Percentiles rank a stretch among this genome's conserved stretches.
Conservation (phyloP, 2,113 vertebrate species). For the Osmerus mordax region DNA sequence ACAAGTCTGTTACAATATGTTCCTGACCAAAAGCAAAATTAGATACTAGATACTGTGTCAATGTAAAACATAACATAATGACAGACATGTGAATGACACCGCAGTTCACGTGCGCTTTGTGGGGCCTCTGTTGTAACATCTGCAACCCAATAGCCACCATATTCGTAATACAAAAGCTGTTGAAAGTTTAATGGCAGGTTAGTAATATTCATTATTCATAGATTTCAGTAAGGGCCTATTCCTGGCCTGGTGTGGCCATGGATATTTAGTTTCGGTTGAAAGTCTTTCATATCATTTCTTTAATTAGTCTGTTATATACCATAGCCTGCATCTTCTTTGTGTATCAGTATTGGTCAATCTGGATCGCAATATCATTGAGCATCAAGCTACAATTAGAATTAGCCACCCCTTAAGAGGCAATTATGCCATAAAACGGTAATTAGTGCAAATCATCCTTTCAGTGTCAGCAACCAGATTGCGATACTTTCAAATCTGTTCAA, state of each 20-base stretch:
- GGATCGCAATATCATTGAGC: not conserved
- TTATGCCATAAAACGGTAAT: too few relatives aligned
- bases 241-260: conserved; percentile 40
- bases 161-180: conserved; percentile 62
- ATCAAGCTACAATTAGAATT: too few relatives aligned
- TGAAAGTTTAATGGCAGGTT: conserved; percentile 75
- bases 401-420: too few relatives aligned
- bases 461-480: too few relatives aligned
- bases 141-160: conserved; percentile 68
- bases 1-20: not conserved
- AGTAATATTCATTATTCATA: conserved; percentile 77
- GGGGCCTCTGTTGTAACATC: conserved; percentile 43
- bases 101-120: conserved; percentile 52
- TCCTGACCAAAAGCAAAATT: conserved; percentile 7
- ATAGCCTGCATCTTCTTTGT: conserved; percentile 22
- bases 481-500: too few relatives aligned
- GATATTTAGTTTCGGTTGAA: conserved; percentile 44
- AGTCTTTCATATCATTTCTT: conserved; percentile 34
- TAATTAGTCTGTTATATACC: conserved; percentile 23
- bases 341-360: too few relatives aligned
- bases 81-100: conserved; percentile 54
- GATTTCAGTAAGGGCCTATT: conserved; percentile 59
- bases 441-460: too few relatives aligned
- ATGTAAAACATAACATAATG: conserved; percentile 44
- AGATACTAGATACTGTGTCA: not conserved